phyloP scores from a whole-genome alignment of 2,888 invertebrate species.

The Drosophila atripex region DNA sequence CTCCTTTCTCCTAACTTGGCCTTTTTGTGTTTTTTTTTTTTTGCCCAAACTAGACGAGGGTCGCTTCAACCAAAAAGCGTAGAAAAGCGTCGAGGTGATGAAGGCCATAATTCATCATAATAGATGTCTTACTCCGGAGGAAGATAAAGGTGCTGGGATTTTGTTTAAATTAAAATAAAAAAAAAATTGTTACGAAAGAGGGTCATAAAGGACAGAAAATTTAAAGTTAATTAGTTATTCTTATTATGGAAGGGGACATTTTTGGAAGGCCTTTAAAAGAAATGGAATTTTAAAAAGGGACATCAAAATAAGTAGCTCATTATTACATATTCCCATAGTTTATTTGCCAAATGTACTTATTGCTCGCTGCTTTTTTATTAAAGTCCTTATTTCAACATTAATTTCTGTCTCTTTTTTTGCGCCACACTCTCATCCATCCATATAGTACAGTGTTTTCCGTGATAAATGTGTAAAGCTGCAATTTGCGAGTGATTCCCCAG shows the following conservation, averaged over 20 bases:
- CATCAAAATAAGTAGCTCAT: too few relatives aligned
- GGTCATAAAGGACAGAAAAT: background rate
- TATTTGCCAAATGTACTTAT: background rate
- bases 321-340: background rate
- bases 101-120: constrained; percentile 40
- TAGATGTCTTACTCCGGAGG: constrained; percentile 19
- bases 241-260: background rate
- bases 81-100: constrained; percentile 23
- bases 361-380: background rate
- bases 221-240: background rate
- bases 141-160: constrained; percentile 27
- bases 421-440: background rate
- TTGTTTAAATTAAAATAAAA: background rate
- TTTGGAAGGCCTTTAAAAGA: background rate
- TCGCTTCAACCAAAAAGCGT: constrained; percentile 18
- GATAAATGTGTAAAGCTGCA: constrained; percentile 39
- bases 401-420: background rate
- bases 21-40: background rate
- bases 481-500: constrained; percentile 37
- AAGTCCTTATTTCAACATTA: background rate
- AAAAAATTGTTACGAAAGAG: background rate
- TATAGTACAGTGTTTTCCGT: background rate
- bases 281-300: background rate
- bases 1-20: constrained; percentile 13
- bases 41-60: constrained; percentile 25